These are phyloP conservation scores for Anoplophora glabripennis DNA, from an alignment of 1,140 invertebrate genomes.

Conservation along the genomic window DNA sequence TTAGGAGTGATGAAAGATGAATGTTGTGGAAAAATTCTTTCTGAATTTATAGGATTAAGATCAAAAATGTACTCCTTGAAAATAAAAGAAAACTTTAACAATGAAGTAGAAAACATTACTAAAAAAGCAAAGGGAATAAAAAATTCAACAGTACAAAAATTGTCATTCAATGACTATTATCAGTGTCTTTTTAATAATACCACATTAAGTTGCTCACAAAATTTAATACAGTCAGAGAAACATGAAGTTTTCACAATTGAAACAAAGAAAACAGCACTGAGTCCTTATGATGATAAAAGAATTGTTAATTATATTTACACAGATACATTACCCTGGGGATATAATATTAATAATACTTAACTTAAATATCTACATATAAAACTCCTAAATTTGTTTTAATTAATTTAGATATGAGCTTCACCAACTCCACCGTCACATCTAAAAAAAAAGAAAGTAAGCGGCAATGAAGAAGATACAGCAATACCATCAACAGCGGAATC, in stretches of 20 bases:
- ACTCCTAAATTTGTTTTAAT: too few relatives aligned
- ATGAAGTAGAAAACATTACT: conserved; percentile 28
- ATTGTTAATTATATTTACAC: not conserved
- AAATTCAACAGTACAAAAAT: conserved; percentile 25
- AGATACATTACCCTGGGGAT: conserved; percentile 24
- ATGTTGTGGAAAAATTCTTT: conserved; percentile 31
- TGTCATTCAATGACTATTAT: conserved; percentile 35
- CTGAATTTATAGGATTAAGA: conserved; percentile 37
- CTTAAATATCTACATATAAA: too few relatives aligned
- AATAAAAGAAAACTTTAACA: conserved; percentile 20
- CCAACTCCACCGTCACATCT: too few relatives aligned
- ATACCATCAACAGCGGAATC: too few relatives aligned
- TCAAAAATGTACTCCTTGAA: conserved; percentile 48
- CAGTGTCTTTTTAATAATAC: conserved; percentile 24
- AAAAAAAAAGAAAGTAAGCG: too few relatives aligned
- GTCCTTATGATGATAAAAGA: conserved; percentile 19
- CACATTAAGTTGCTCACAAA: conserved; percentile 9
- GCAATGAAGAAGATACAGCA: too few relatives aligned
- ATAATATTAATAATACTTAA: not conserved
- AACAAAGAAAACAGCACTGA: conserved; percentile 31
- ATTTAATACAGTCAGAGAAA: conserved; percentile 13
- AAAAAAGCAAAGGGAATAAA: conserved; percentile 36
- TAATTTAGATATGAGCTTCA: too few relatives aligned
- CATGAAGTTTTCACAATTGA: conserved; percentile 31
- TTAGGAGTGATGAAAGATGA: conserved; percentile 53